Evolutionary conservation across 2,888 invertebrate genomes (phyloP), one percentile per base, ranked within the genome.

Genomic region (Melipona bicolor): DNA sequence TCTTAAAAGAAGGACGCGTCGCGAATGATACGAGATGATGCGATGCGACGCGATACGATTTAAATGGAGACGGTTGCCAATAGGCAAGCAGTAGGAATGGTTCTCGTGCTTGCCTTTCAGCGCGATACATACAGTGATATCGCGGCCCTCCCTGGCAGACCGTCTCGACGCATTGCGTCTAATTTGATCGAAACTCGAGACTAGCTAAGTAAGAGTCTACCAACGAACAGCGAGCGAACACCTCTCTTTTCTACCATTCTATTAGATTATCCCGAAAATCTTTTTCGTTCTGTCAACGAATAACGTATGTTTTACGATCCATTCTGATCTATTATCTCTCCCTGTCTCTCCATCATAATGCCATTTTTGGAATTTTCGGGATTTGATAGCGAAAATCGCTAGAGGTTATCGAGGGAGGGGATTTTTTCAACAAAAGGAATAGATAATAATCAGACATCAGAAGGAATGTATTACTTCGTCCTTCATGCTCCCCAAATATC

Each of bases 81-180:
- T 21, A n/a, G 3, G 3, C 11, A 19, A 62, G 4, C 9, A n/a
- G 3, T 65, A 3, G 27, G 24, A 72, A 61, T 27, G 72, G 21
- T 43, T 62, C 1, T 64, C 56, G 74, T 71, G 68, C 52, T 75
- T 69, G 52, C 52, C 54, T 65, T 24, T 67, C 62, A 27, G n/a
- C 52, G 32, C 3, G 43, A 72, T 77, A 49, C 56, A 72, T 77
- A 49, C 56, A 21, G 77, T 85, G 82, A 83, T 89, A 88, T 86
- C 88, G 91, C 90, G 86, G 87, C 77, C 72, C 2, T 59, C 85
- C 83, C 91, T 91, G 92, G 91, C 92, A 91, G 82, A 84, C 85
- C 64, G 69, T 87, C 77, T 71, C 91, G 91, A 92, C 91, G 93
- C 92, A 92, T 87, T 93, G 92, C 92, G 92, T 92, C 91, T 90